Percentiles rank a stretch among this genome's conserved stretches.
These are phyloP conservation scores for Tuta absoluta DNA, from an alignment of 2,888 invertebrate genomes.

Conservation along the genomic window DNA sequence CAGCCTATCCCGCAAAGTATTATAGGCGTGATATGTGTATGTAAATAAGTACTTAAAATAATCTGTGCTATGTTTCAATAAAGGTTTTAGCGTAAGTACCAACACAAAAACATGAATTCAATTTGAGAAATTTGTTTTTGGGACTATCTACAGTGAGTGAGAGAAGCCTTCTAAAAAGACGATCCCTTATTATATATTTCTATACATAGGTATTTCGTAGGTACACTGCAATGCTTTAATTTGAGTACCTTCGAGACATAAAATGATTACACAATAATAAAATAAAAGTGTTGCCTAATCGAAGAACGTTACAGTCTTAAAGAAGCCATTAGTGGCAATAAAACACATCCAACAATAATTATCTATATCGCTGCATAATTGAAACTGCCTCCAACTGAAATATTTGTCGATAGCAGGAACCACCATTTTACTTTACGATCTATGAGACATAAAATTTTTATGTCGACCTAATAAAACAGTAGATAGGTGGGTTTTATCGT, in stretches of 20 bases:
- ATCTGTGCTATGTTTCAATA: no score
- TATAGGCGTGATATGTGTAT: no score
- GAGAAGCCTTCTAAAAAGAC: no score
- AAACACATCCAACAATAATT: conserved; percentile 22
- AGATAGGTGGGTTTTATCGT: conserved; percentile 22
- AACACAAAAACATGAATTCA: no score
- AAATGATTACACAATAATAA: not conserved
- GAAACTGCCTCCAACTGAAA: conserved; percentile 30
- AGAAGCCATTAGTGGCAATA: conserved; percentile 18
- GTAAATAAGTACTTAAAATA: no score
- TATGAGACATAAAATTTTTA: conserved; percentile 42
- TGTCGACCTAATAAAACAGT: conserved; percentile 34
- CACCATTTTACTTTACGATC: conserved; percentile 39
- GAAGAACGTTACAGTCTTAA: conserved; percentile 4
- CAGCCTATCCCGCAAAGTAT: no score
- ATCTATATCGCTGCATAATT: conserved; percentile 24
- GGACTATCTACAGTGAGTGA: no score
- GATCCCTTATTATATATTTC: no score
- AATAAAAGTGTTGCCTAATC: not conserved
- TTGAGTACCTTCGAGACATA: not conserved
- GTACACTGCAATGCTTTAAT: not conserved
- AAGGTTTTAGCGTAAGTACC: no score
- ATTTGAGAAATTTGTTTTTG: no score
- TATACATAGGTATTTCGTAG: not conserved
- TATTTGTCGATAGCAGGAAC: conserved; percentile 13